Evolutionary conservation across 2,888 invertebrate species (phyloP), one percentile per base, ranked within the genome.

Genomic region (Horisme vitalbata): DNA sequence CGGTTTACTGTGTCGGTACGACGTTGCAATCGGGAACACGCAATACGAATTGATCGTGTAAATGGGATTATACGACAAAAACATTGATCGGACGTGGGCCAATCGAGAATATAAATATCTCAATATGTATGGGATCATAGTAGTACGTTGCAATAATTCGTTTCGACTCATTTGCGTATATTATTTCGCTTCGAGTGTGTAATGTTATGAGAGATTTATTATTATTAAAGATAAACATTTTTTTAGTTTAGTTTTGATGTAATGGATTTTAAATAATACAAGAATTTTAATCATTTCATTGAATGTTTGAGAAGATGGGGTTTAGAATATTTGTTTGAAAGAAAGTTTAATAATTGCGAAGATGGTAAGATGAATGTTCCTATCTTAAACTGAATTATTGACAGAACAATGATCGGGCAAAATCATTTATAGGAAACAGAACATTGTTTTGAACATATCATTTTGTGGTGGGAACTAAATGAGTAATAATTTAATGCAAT

Each of bases 91-190:
- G 71, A 71, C 61, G 83, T 75, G 86, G 86, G 84, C 86, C 86
- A 86, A 85, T 75, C 72, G 84, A 83, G 81, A 74, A 75, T 76
- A 76, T 75, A 61, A 64, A 78, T 83, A 80, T 79, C 80, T 83
- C 81, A 68, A 71, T 58, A 77, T 75, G 75, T 77, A 83, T 76
- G 85, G 85, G 85, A 85, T 76, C 85, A 86, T 78, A 76, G 77
- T 83, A 83, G 81, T 70, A 67, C 61, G 75, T 80, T 71, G 77
- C 79, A 74, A 77, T 78, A 67, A 68, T 69, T 75, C 73, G 55
- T 58, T 58, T 45, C 39, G 43, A 57, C 48, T 58, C 45, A 32
- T 52, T 62, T 44, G 57, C 57, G 57, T 59, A 54, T 57, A 58
- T 73, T 63, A 52, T 69, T 71, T 74, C 63, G 71, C 71, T 69